These are phyloP conservation scores for Corythaixoides concolor DNA, from an alignment of 2,113 vertebrate genomes.

Conservation along the genomic window DNA sequence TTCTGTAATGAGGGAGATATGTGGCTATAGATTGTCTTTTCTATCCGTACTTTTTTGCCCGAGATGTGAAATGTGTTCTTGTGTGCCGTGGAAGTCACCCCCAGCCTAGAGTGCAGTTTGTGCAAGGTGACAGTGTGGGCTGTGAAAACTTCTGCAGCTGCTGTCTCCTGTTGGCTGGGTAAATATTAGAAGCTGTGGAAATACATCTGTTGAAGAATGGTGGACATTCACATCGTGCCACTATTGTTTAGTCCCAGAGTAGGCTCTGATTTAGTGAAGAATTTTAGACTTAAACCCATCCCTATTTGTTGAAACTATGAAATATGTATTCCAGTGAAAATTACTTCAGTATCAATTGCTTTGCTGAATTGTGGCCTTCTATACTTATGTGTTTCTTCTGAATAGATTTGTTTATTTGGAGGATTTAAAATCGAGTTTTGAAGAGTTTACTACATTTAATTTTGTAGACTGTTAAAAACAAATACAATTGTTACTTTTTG, in stretches of 20 bases:
- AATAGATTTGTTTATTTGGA: constrained; percentile 15
- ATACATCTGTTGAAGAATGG: neutral
- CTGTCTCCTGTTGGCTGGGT: constrained; percentile 44
- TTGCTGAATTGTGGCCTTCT: constrained; percentile 8
- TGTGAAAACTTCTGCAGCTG: constrained; percentile 56
- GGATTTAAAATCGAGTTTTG: neutral
- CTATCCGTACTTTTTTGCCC: neutral
- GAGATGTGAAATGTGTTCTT: neutral
- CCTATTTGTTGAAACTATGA: neutral
- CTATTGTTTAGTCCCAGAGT: neutral
- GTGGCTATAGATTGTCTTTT: neutral
- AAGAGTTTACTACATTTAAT: constrained; percentile 26
- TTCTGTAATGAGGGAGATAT: neutral
- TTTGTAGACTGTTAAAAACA: constrained; percentile 19
- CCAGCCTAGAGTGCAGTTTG: neutral
- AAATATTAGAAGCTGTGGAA: constrained; percentile 29
- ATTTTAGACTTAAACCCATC: neutral
- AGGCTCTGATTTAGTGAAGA: neutral
- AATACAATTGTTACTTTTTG: constrained; percentile 1
- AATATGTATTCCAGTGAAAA: neutral
- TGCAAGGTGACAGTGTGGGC: constrained; percentile 15
- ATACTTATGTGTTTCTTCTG: neutral
- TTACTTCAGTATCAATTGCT: neutral
- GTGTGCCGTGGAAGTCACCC: neutral
- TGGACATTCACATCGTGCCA: neutral